phyloP scores from a whole-genome alignment of 2,797 vertebrate genomes.

The Serranus cabrilla region DNA sequence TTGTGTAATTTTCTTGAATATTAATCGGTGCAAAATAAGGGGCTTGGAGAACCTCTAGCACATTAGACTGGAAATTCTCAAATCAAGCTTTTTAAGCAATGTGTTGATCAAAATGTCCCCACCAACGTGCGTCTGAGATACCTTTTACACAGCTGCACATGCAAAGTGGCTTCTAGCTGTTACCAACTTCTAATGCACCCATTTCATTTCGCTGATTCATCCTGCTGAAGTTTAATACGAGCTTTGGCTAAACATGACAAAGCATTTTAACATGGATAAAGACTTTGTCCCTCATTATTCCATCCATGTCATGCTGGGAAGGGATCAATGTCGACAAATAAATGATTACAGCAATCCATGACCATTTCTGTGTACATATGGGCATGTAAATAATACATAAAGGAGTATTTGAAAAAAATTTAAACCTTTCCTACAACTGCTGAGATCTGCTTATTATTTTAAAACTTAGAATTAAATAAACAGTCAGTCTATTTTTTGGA shows the following conservation, averaged over 20 bases:
- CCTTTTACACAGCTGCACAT: background rate
- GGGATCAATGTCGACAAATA: background rate
- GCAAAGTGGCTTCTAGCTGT: background rate
- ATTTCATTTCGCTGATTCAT: background rate
- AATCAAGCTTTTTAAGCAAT: background rate
- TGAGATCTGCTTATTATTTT: too few species aligned
- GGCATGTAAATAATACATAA: background rate
- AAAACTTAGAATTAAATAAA: background rate
- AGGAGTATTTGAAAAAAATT: background rate
- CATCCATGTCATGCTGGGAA: background rate
- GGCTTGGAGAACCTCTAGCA: conserved; percentile 19
- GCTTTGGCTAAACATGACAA: background rate
- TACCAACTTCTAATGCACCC: conserved; percentile 1
- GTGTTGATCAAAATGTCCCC: conserved; percentile 1
- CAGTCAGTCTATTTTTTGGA: background rate
- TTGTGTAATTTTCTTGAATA: conserved; percentile 30
- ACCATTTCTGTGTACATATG: background rate
- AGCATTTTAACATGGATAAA: background rate
- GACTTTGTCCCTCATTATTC: background rate
- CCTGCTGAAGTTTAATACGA: background rate
- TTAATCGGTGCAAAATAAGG: conserved; percentile 32
- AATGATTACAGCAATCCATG: background rate
- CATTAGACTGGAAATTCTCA: conserved; percentile 6
- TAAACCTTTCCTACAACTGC: background rate
- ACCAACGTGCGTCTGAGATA: background rate